phyloP scores from a whole-genome alignment of 1,140 invertebrate species.

The Dendrolimus punctatus region DNA sequence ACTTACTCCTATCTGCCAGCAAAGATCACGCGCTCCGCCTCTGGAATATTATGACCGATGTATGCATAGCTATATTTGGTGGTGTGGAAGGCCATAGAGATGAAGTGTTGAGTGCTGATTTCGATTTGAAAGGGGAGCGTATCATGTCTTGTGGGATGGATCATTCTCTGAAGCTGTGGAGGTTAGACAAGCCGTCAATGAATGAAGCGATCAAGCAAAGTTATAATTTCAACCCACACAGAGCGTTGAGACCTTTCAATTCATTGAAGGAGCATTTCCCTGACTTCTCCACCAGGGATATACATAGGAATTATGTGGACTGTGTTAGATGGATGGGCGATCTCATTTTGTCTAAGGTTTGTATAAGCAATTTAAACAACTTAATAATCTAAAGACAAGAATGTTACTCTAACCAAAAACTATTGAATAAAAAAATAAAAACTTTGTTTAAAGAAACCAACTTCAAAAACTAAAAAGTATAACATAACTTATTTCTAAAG shows the following conservation, averaged over 20 bases:
- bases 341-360: slow-evolving; percentile 94
- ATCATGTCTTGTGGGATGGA: slow-evolving; percentile 99
- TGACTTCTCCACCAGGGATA: slow-evolving; percentile 96
- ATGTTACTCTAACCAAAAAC: too few relatives aligned
- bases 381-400: background rate
- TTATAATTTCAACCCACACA: slow-evolving; percentile 84
- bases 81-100: slow-evolving; percentile 97
- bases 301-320: slow-evolving; percentile 98
- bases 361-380: background rate
- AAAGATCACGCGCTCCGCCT: slow-evolving; percentile 95
- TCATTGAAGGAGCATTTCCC: slow-evolving; percentile 96
- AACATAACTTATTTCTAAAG: too few relatives aligned
- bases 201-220: slow-evolving; percentile 89
- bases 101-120: slow-evolving; percentile 95
- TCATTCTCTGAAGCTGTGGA: slow-evolving; percentile 96
- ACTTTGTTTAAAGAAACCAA: too few relatives aligned
- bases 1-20: slow-evolving; percentile 92
- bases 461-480: too few relatives aligned
- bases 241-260: slow-evolving; percentile 86
- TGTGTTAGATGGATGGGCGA: slow-evolving; percentile 97
- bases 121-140: slow-evolving; percentile 88
- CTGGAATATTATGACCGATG: slow-evolving; percentile 96
- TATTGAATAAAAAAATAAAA: too few relatives aligned
- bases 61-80: slow-evolving; percentile 96
- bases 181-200: slow-evolving; percentile 87